Base-by-base conservation (phyloP, 1,140 invertebrate genomes). In the Brevipalpus yothersi region DNA sequence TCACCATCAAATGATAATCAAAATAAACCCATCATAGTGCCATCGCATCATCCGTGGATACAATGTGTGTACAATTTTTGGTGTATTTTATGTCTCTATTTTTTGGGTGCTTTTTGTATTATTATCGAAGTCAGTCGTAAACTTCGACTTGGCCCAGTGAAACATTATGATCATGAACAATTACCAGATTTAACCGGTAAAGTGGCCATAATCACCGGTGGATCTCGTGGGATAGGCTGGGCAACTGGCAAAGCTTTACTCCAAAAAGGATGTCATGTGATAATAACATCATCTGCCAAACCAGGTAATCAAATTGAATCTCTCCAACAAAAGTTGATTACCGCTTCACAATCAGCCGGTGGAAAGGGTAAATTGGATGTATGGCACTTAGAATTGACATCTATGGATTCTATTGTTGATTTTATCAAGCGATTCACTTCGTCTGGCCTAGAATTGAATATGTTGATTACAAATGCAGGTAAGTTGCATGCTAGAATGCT, bases 201-300 rank as follows among this genome's bases (percentile, higher is more conserved):
- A n/a, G 61, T 62, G 19, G 39, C 51, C 19, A 43, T 62, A 15
- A 58, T 62, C 0, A 92, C 88, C 10, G 89, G 88, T 59, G 88
- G 87, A 12, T 80, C 82, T 39, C 73, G 82, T 64, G 88, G 89
- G 17, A 90, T 94, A 67, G 89, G 87, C 15, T 73, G 76, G n/a
- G 76, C 82, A 70, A 78, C 89, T 15, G 80, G 86, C 12, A 80
- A 80, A 69, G 80, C 81, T 69, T 72, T 93, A 19, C 69, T 89
- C 23, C 73, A 82, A 67, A 81, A 80, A 68, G 81, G 86, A 63
- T 82, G 88, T 73, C 79, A 79, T 67, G 84, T 92, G 43, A 76
- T 92, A 61, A 82, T 92, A 68, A 87, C 84, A 84, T 76, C 60
- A 45, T 63, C 62, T 1, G 41, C 57, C 12, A 55, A 31, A 13